phyloP scores from a whole-genome alignment of 1,140 invertebrate species.

The Hirudo medicinalis region DNA sequence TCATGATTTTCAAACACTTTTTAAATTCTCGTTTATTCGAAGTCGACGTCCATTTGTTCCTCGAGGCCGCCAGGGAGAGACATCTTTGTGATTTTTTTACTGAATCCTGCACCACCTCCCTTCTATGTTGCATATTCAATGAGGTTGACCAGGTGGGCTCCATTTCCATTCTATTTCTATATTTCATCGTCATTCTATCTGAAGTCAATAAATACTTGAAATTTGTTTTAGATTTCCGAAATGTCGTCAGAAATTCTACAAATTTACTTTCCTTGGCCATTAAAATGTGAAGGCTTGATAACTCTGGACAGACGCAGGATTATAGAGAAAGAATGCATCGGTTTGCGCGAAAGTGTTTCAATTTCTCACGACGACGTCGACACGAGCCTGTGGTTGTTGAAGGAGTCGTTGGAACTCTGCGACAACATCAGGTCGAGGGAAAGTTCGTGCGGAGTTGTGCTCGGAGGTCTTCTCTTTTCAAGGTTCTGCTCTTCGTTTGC shows the following conservation, averaged over 20 bases:
- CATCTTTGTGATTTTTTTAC: conserved; percentile 30
- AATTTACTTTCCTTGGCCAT: conserved; percentile 8
- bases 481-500: background rate
- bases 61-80: conserved; percentile 25
- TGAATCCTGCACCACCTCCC: conserved; percentile 12
- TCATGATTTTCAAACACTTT: conserved; percentile 20
- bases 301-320: too few relatives aligned
- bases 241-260: background rate
- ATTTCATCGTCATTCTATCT: background rate
- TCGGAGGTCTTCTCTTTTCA: background rate
- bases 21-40: conserved; percentile 24
- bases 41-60: conserved; percentile 17
- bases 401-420: background rate
- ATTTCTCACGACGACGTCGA: background rate
- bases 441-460: background rate
- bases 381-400: background rate
- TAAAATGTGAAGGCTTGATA: background rate
- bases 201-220: too few relatives aligned
- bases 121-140: conserved; percentile 31
- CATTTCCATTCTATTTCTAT: background rate
- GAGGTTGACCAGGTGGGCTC: conserved; percentile 36
- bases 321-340: background rate
- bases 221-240: background rate
- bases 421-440: background rate
- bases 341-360: background rate